Evolutionary conservation across 2,888 invertebrate genomes (phyloP).

Genomic region (Eremobia ochroleuca): DNA sequence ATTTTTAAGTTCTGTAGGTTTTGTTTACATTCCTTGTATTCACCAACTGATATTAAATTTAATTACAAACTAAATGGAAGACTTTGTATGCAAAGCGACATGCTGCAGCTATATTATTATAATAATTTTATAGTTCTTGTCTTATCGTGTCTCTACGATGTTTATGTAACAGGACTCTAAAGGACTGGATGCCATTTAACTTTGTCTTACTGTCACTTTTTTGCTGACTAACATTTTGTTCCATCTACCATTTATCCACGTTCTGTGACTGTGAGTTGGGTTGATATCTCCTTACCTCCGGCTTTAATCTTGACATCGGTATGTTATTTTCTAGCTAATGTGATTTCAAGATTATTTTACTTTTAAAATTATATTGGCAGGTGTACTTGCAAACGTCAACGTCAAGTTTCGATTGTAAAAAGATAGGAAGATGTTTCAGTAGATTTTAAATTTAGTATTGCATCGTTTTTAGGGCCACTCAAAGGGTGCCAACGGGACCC

Average conservation of each 20-base stretch:
- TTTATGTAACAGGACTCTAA: constrained; percentile 26
- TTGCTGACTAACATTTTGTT: constrained; percentile 22
- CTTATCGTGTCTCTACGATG: constrained; percentile 16
- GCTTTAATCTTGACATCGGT: constrained; percentile 28
- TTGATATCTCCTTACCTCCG: constrained; percentile 32
- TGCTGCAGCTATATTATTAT: constrained; percentile 17
- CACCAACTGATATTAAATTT: background rate
- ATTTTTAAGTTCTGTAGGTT: background rate
- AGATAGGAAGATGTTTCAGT: background rate
- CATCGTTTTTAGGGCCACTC: background rate
- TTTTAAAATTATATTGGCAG: constrained; percentile 12
- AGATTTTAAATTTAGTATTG: background rate
- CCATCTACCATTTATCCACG: constrained; percentile 18
- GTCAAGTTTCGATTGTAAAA: background rate
- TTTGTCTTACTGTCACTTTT: constrained; percentile 25
- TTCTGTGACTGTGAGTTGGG: constrained; percentile 35
- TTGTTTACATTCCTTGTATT: background rate
- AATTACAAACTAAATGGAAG: background rate
- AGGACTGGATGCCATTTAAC: constrained; percentile 34
- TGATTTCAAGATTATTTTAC: constrained; percentile 10
- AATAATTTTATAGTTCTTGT: constrained; percentile 17
- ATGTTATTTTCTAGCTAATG: constrained; percentile 17
- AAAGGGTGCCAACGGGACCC: background rate
- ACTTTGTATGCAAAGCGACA: constrained; percentile 31
- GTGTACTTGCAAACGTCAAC: background rate